These are phyloP conservation scores for Danaus melanippus DNA, from an alignment of 1,140 invertebrate genomes.

Conservation along the genomic window DNA sequence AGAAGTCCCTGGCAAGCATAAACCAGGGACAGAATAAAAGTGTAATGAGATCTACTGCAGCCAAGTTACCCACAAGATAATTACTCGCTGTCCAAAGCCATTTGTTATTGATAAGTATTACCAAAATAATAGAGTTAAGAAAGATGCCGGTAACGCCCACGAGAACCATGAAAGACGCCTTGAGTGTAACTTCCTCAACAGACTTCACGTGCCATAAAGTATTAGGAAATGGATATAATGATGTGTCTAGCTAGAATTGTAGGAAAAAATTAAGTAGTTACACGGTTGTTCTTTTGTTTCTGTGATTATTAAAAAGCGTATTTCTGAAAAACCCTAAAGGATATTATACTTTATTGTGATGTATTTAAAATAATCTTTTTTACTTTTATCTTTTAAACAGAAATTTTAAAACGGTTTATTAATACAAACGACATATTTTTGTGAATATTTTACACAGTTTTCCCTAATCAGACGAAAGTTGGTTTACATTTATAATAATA, in stretches of 20 bases:
- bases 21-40: constrained; percentile 83
- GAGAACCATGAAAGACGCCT: constrained; percentile 73
- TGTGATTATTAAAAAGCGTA: no score
- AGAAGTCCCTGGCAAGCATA: constrained; percentile 79
- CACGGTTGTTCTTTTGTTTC: no score
- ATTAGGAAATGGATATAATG: constrained; percentile 70
- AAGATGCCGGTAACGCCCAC: constrained; percentile 79
- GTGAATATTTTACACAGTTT: no score
- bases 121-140: constrained; percentile 81
- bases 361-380: no score
- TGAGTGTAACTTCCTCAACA: constrained; percentile 74
- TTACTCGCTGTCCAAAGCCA: constrained; percentile 84
- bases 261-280: background rate
- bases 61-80: constrained; percentile 85
- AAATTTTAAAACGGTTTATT: no score
- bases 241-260: constrained; percentile 56
- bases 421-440: no score
- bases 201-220: constrained; percentile 76
- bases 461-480: no score
- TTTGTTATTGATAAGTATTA: constrained; percentile 78
- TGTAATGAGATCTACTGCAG: constrained; percentile 81
- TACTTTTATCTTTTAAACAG: no score
- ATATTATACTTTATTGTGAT: no score
- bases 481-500: no score
- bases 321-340: no score